Conservation (phyloP, 2,113 vertebrate genomes). For the Agapornis roseicollis region DNA sequence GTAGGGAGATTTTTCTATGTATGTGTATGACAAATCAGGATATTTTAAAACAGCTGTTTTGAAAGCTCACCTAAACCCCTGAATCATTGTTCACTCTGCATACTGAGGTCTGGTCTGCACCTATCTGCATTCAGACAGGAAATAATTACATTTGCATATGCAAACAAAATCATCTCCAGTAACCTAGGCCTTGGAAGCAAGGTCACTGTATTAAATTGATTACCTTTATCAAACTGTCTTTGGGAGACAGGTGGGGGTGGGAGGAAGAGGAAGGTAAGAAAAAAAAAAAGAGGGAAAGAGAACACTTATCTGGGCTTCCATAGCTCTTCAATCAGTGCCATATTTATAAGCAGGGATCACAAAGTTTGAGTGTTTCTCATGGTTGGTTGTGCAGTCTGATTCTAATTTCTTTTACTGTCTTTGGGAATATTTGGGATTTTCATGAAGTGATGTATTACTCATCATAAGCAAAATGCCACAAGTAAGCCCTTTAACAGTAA, state of each 20-base stretch:
- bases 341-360: neutral
- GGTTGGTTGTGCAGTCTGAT: neutral
- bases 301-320: neutral
- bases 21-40: neutral
- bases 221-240: slow-evolving; percentile 49
- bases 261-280: neutral
- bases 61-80: neutral
- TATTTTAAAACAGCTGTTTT: neutral
- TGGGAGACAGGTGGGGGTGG: neutral
- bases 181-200: slow-evolving; percentile 58
- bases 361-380: neutral
- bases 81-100: neutral
- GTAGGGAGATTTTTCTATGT: neutral
- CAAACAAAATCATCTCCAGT: slow-evolving; percentile 54
- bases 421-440: neutral
- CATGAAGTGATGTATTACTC: neutral
- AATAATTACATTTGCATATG: slow-evolving; percentile 71
- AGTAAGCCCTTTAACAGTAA: neutral
- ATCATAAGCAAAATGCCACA: neutral
- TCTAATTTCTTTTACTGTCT: neutral
- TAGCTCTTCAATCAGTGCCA: neutral
- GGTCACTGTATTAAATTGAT: slow-evolving; percentile 58
- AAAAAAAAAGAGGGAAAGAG: neutral
- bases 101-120: slow-evolving; percentile 3
- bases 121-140: slow-evolving; percentile 13